These are phyloP conservation scores for Enteromius paludinosus DNA, from an alignment of 2,797 vertebrate genomes.

Conservation along the genomic window DNA sequence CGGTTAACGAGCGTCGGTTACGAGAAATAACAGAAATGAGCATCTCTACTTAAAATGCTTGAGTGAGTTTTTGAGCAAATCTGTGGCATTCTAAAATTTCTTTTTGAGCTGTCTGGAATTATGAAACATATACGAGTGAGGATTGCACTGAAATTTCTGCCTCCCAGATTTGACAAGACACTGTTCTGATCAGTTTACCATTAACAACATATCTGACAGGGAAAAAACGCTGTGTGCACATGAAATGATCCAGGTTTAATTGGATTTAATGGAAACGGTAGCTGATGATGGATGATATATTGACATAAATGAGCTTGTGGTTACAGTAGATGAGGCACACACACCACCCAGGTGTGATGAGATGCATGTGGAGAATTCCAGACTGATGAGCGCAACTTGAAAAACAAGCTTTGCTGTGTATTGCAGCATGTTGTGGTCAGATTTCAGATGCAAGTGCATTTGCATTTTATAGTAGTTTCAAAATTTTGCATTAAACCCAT, in stretches of 20 bases:
- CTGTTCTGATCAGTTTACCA: not conserved
- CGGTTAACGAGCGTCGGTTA: no score
- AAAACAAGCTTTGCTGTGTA: not conserved
- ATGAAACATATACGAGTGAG: not conserved
- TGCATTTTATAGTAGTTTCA: not conserved
- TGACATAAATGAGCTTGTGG: constrained; percentile 30
- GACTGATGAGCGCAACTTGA: not conserved
- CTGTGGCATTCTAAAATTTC: not conserved
- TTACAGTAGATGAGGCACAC: not conserved
- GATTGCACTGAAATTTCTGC: not conserved
- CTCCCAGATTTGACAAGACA: not conserved
- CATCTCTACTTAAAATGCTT: not conserved
- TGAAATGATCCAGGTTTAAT: constrained; percentile 8
- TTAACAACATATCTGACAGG: not conserved
- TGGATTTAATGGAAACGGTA: not conserved
- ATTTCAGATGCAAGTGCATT: not conserved
- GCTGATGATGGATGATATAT: constrained; percentile 35
- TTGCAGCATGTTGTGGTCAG: constrained; percentile 2
- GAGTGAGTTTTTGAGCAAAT: not conserved
- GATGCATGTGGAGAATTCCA: constrained; percentile 11
- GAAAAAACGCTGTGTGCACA: not conserved
- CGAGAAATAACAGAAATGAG: no score
- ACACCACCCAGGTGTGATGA: not conserved
- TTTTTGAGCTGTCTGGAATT: not conserved
- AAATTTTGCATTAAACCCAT: not conserved